These are phyloP conservation scores for Cliona cf. orientalis DNA, from an alignment of 37 sponge, comb jelly and placozoan species.

Conservation along the genomic window DNA sequence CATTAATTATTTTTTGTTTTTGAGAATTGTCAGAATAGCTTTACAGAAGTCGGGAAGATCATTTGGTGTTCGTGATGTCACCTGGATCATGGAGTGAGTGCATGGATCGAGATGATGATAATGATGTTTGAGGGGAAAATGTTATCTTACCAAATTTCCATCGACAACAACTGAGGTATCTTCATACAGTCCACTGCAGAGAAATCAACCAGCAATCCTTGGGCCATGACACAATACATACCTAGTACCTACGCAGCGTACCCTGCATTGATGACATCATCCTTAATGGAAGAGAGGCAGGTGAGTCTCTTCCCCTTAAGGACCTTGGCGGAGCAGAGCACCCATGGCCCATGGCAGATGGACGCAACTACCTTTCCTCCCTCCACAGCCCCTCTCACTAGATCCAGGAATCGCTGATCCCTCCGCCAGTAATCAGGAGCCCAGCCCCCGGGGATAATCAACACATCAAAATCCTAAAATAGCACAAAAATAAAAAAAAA, in stretches of 20 bases:
- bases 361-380: constrained; percentile 63
- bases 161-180: constrained; percentile 76
- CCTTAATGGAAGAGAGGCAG: constrained; percentile 79
- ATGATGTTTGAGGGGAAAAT: too few relatives aligned
- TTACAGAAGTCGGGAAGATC: constrained; percentile 80
- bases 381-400: constrained; percentile 36
- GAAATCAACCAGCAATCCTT: not conserved
- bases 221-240: not conserved
- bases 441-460: constrained; percentile 80
- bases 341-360: constrained; percentile 80
- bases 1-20: constrained; percentile 3
- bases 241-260: too few relatives aligned
- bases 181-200: constrained; percentile 60
- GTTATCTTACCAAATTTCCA: constrained; percentile 72
- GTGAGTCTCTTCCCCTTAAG: constrained; percentile 61
- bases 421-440: constrained; percentile 82
- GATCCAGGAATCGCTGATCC: constrained; percentile 65
- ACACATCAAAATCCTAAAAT: constrained; percentile 55
- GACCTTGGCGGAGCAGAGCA: constrained; percentile 65
- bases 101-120: too few relatives aligned
- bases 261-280: constrained; percentile 84
- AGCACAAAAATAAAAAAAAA: not conserved
- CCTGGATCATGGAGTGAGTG: constrained; percentile 18
- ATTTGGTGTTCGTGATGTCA: constrained; percentile 64
- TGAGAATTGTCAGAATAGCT: constrained; percentile 55